Evolutionary conservation across 2,888 invertebrate genomes (phyloP).

Genomic region (Emmelina monodactyla): DNA sequence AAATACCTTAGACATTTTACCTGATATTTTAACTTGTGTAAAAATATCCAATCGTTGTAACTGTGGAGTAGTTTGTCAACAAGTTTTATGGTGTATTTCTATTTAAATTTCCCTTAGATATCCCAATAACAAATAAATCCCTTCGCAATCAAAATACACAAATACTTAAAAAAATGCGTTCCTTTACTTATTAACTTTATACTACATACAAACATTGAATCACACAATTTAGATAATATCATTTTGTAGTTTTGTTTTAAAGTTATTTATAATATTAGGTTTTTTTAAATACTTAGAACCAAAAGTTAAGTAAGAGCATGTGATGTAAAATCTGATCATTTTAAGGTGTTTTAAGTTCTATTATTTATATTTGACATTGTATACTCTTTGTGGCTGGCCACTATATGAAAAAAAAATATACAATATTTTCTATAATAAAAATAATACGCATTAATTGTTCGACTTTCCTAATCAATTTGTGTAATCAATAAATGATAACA

Average conservation of each 20-base stretch:
- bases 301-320: conserved; percentile 31
- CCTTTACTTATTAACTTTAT: no score
- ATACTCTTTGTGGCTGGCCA: conserved; percentile 59
- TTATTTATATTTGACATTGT: conserved; percentile 19
- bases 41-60: no score
- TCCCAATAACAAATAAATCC: not conserved
- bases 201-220: no score
- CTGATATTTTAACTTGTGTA: no score
- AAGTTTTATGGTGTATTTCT: no score
- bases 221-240: no score
- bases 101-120: not conserved
- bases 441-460: conserved; percentile 37
- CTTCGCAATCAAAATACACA: conserved; percentile 4
- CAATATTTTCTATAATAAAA: conserved; percentile 43
- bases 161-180: no score
- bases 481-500: conserved; percentile 61
- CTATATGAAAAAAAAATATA: conserved; percentile 40
- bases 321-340: conserved; percentile 26
- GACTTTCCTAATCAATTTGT: conserved; percentile 56
- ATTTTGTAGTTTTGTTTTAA: no score
- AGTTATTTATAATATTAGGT: no score
- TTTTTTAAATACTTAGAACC: no score
- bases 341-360: conserved; percentile 18
- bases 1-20: no score
- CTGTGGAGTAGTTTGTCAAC: no score